A percentile compares a stretch with the other conserved stretches of the same genome.
These are phyloP conservation scores for Caenorhabditis virilis DNA, from an alignment of 2,888 invertebrate genomes.

Conservation along the genomic window DNA sequence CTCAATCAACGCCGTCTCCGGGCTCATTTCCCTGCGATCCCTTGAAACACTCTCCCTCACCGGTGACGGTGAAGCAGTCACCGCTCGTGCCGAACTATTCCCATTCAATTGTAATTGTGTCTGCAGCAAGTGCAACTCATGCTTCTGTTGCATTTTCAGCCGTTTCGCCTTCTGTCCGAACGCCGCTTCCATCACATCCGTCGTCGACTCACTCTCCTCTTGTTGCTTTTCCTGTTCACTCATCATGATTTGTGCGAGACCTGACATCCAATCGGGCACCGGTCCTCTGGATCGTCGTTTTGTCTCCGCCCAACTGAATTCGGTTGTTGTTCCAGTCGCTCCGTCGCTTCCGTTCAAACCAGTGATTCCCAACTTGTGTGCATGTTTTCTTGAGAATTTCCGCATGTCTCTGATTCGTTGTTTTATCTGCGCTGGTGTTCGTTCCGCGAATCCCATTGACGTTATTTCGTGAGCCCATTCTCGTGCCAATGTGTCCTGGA, in stretches of 20 bases:
- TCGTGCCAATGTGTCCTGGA: conserved; percentile 15
- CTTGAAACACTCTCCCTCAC: background rate
- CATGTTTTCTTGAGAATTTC: conserved; percentile 37
- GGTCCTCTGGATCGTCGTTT: conserved; percentile 31
- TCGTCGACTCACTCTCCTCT: conserved; percentile 25
- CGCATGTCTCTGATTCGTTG: conserved; percentile 34
- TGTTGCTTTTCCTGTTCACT: conserved; percentile 22
- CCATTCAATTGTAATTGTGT: conserved; percentile 1
- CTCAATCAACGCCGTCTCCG: conserved; percentile 19
- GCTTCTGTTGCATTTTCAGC: conserved; percentile 10
- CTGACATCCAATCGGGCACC: conserved; percentile 38
- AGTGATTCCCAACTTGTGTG: conserved; percentile 29
- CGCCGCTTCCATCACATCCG: conserved; percentile 35
- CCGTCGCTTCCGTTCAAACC: conserved; percentile 6
- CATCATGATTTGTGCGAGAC: conserved; percentile 37
- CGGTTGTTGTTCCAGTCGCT: conserved; percentile 2
- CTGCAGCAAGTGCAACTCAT: conserved; percentile 27
- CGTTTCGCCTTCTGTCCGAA: conserved; percentile 28
- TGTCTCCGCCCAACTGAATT: conserved; percentile 33
- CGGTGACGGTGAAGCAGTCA: background rate
- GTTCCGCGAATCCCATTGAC: conserved; percentile 31
- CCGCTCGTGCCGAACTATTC: background rate
- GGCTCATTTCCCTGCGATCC: conserved; percentile 8
- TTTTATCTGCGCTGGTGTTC: conserved; percentile 35
- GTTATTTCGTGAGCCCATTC: conserved; percentile 34